Base-by-base conservation (phyloP, 2,888 invertebrate species). In the Patella depressa region DNA sequence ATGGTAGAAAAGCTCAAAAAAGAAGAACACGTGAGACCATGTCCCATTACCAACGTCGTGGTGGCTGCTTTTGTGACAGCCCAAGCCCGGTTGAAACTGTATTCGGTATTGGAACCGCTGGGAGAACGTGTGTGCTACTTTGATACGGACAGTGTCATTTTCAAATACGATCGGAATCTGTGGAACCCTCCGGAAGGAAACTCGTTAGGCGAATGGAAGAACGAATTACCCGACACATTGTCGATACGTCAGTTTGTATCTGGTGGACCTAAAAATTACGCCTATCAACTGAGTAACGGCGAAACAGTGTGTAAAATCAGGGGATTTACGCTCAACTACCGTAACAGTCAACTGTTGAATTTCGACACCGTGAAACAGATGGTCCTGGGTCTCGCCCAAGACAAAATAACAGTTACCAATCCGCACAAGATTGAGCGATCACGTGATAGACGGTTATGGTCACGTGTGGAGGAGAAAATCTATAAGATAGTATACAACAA, bases 401-500 rank as follows among this genome's bases (percentile, higher is more conserved):
- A 59, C 59, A 59, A 19, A n/a, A 59, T 59, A 59, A 17, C 59
- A n/a, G 19, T 59, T n/a, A 19, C 17, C 19, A 59, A 59, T 19
- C 17, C 59, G 7, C 59, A 59, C 14, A 17, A 59, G 14, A 59
- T 59, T 14, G 59, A n/a, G n/a, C 1, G 59, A 59, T 59, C 59
- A 59, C 59, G 59, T 59, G 59, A 59, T 14, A 12, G 59, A 59
- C 17, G n/a, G 19, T 59, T 59, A 59, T 59, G 59, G 59, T n/a
- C 59, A 7, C 59, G 59, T n/a, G n/a, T 19, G 19, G 59, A 59
- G 17, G n/a, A 59, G 2, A 59, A 59, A 59, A 7, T 59, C 5
- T 65, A 65, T 65, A 65, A 65, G 65, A 24, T 24, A 19, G 65
- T 65, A 11, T 65, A 65, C 65, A 65, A n/a, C 65, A 65, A 65